Base-by-base conservation (phyloP, 2,113 vertebrate genomes). In the Pomatorhinus ruficollis region DNA sequence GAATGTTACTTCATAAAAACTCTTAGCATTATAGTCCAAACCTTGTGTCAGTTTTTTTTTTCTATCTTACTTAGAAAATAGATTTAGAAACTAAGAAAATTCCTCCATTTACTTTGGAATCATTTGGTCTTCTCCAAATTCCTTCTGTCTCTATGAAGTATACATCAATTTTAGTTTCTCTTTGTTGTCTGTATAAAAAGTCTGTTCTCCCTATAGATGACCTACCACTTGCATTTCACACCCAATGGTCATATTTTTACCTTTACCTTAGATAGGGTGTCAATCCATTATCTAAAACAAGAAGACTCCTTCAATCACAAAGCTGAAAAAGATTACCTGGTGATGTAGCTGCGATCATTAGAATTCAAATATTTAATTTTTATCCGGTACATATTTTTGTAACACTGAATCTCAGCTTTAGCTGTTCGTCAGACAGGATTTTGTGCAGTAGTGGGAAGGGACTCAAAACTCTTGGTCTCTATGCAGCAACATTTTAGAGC, bases 351-450 rank as follows among this genome's bases (percentile, higher is more conserved):
- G 60, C 93, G 90, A 96, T 95, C 63, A 33, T 95, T 87, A 83
- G 65, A 97, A 95, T 97, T 40, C 28, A 89, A 86, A 96, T 77
- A 95, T 96, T 97, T 96, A 11, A 74, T 96, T 98, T 96, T 95
- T 96, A 96, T 96, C 59, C 95, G 71, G 61, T 96, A 72, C 52
- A 89, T 50, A 66, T 96, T 95, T 90, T 94, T 96, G 53, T 91
- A 96, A 95, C 40, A 92, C 30, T 91, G 89, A 97, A 72, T 94
- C 66, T 91, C 82, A 92, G 49, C 39, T 87, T 93, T 52, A 61
- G 18, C 82, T 93, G 22, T 61, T 95, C 57, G 87, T 96, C 87
- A 95, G 66, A 57, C 22, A 54, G 56, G 76, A 90, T 97, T 92
- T 96, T 97, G 27, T 66, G 39, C 47, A 92, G 39, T 37, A 77